Percentiles rank a stretch among this genome's conserved stretches.
These are phyloP conservation scores for Brachylomia viminalis DNA, from an alignment of 2,888 invertebrate genomes.

Conservation along the genomic window DNA sequence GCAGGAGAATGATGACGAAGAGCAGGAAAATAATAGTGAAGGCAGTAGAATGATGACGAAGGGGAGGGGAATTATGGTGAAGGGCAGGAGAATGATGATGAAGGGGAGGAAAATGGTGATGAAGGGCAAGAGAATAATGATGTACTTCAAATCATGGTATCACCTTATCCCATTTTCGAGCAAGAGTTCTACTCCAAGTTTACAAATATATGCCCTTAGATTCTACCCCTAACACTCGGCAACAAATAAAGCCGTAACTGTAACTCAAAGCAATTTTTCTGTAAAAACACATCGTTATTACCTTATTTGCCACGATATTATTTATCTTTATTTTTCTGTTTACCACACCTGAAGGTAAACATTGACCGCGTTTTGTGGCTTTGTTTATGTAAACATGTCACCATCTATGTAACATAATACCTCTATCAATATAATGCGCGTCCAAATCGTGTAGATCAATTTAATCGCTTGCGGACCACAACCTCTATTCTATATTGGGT, in stretches of 20 bases:
- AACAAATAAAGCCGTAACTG: background rate
- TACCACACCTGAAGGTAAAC: slow-evolving; percentile 24
- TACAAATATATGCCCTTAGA: background rate
- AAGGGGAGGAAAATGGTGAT: too few relatives aligned
- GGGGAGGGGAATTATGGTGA: too few relatives aligned
- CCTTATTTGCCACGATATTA: slow-evolving; percentile 24
- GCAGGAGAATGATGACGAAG: too few relatives aligned
- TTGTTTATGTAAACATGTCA: slow-evolving; percentile 31
- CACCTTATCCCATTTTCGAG: background rate
- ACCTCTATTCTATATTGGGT: background rate
- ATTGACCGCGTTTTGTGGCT: slow-evolving; percentile 16
- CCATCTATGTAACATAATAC: slow-evolving; percentile 22
- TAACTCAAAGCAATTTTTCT: slow-evolving; percentile 6
- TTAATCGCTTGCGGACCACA: slow-evolving; percentile 20
- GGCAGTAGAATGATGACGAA: too few relatives aligned
- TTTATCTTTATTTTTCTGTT: slow-evolving; percentile 41
- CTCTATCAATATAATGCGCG: slow-evolving; percentile 16
- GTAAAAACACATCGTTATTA: background rate
- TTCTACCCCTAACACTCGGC: background rate
- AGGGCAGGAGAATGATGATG: too few relatives aligned
- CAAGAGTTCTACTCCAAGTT: background rate
- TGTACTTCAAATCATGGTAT: background rate
- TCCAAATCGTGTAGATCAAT: slow-evolving; percentile 31
- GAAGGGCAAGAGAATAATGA: too few relatives aligned
- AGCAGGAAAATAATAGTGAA: too few relatives aligned